A percentile compares a stretch with the other conserved stretches of the same genome.
These are phyloP conservation scores for Lepus oiostolus DNA, from an alignment of 2,797 vertebrate species.

Conservation along the genomic window DNA sequence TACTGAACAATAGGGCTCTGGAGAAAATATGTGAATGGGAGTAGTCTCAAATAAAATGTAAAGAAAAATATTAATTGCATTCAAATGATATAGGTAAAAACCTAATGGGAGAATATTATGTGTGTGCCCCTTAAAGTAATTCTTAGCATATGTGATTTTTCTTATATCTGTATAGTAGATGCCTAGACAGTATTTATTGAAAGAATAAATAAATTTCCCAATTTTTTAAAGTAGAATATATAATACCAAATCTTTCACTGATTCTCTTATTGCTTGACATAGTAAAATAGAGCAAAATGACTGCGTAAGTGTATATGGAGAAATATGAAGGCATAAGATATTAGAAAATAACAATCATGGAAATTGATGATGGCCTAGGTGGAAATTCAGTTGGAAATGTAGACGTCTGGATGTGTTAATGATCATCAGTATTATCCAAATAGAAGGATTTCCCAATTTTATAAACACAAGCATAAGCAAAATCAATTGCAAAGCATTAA, in stretches of 20 bases:
- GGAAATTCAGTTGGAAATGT: background rate
- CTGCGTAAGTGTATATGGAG: background rate
- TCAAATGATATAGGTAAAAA: background rate
- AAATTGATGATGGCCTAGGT: background rate
- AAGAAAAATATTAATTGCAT: too few species aligned
- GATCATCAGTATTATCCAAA: background rate
- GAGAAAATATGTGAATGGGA: background rate
- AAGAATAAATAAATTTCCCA: background rate
- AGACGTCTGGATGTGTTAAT: background rate
- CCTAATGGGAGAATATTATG: background rate
- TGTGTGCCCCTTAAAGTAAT: background rate
- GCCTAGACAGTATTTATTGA: background rate
- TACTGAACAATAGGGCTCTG: background rate
- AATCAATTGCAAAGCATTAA: background rate
- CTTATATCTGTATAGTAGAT: background rate
- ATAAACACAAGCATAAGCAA: background rate
- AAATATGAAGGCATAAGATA: background rate
- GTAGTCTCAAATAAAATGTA: background rate
- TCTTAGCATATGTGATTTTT: background rate
- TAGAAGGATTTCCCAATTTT: slow-evolving; percentile 5
- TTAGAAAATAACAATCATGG: background rate
- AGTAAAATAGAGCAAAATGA: background rate
- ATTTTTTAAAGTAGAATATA: background rate
- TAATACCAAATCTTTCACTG: background rate
- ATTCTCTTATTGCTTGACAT: background rate